phyloP scores from a whole-genome alignment of 2,113 vertebrate species.

The Caranx ignobilis region DNA sequence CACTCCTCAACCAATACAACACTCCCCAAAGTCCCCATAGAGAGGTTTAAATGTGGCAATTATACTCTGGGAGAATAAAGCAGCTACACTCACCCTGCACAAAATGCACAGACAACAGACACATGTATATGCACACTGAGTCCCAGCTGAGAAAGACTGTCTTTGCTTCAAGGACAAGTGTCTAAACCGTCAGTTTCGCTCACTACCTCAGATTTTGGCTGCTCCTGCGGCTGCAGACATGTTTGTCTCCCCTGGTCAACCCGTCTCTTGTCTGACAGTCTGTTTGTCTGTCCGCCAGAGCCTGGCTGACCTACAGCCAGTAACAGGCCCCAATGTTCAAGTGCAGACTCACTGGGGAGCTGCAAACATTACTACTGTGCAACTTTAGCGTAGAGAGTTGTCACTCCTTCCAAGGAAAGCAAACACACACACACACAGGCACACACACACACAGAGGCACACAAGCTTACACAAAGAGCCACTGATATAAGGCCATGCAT shows the following conservation, averaged over 20 bases:
- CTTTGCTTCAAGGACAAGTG: conserved; percentile 54
- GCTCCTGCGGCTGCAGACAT: conserved; percentile 50
- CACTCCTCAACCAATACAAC: conserved; percentile 2
- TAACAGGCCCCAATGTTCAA: conserved; percentile 53
- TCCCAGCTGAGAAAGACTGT: conserved; percentile 42
- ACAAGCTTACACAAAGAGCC: conserved; percentile 22
- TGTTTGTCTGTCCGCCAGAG: conserved; percentile 53
- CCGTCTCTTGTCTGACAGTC: conserved; percentile 14
- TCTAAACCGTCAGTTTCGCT: conserved; percentile 38
- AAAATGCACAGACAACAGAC: conserved; percentile 2
- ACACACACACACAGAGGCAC: conserved; percentile 1
- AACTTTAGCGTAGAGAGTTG: conserved; percentile 33
- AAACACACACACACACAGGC: not conserved
- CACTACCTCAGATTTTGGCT: conserved; percentile 40
- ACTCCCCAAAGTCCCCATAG: conserved; percentile 69
- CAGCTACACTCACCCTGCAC: conserved; percentile 48
- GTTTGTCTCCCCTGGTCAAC: conserved; percentile 43
- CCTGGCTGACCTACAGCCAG: conserved; percentile 57
- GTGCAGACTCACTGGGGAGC: conserved; percentile 62
- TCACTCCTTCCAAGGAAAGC: conserved; percentile 25
- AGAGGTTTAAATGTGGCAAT: conserved; percentile 79
- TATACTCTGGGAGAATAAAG: conserved; percentile 71
- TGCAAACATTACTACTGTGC: conserved; percentile 58
- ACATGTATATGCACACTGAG: conserved; percentile 10
- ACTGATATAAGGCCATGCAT: conserved; percentile 34